Percentiles rank a stretch among this genome's conserved stretches.
Evolutionary conservation across 2,888 invertebrate genomes (phyloP).

Genomic region (Phyllotreta striolata): DNA sequence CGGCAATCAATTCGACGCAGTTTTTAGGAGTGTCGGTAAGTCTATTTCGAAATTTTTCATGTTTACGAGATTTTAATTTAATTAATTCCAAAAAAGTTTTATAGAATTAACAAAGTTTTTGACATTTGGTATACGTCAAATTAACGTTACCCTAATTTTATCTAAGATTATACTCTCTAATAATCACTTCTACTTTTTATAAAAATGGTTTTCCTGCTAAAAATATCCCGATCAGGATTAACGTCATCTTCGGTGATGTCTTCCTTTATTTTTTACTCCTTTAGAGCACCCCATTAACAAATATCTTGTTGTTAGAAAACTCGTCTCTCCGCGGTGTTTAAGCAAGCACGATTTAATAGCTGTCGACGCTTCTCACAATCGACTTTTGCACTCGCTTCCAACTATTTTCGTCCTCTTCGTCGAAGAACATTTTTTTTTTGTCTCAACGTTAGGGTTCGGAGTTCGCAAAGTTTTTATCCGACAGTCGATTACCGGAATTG

Average conservation of each 20-base stretch:
- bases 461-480: not conserved
- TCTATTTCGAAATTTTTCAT: slow-evolving; percentile 44
- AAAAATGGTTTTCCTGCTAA: too few relatives aligned
- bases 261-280: too few relatives aligned
- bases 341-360: slow-evolving; percentile 8
- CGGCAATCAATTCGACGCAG: slow-evolving; percentile 97
- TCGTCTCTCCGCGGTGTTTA: not conserved
- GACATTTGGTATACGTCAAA: too few relatives aligned
- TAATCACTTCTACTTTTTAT: too few relatives aligned
- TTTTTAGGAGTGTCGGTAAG: slow-evolving; percentile 97
- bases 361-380: not conserved
- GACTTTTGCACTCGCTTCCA: not conserved
- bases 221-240: too few relatives aligned
- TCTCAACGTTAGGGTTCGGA: not conserved
- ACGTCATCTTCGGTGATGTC: too few relatives aligned
- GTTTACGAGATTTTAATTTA: not conserved
- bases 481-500: slow-evolving; percentile 12
- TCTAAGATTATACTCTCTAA: too few relatives aligned
- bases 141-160: too few relatives aligned
- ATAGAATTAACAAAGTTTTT: not conserved
- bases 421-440: not conserved
- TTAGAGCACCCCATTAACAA: not conserved
- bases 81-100: not conserved
- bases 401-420: slow-evolving; percentile 7
- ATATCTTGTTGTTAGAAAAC: slow-evolving; percentile 1